These are phyloP conservation scores for Chauna torquata DNA, from an alignment of 2,113 vertebrate genomes.

Conservation along the genomic window DNA sequence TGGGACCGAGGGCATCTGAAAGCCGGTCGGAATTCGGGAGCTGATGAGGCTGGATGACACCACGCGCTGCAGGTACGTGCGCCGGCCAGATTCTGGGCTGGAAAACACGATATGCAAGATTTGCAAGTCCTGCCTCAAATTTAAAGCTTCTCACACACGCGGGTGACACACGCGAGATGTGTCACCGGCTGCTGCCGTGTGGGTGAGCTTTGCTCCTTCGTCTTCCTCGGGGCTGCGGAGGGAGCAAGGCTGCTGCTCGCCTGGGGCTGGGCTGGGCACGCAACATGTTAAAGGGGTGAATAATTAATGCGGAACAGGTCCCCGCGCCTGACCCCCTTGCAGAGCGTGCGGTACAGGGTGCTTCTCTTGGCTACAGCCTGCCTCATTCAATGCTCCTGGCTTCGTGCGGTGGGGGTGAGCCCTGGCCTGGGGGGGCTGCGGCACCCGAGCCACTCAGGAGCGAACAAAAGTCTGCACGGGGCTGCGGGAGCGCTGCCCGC, in stretches of 20 bases:
- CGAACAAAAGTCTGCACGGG: not conserved
- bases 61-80: not conserved
- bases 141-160: too few relatives aligned
- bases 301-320: constrained; percentile 18
- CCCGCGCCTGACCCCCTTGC: not conserved
- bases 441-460: not conserved
- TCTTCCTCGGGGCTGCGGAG: not conserved
- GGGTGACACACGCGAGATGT: too few relatives aligned
- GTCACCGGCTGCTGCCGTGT: accelerated
- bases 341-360: not conserved
- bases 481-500: too few relatives aligned
- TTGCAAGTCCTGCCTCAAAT: not conserved
- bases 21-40: not conserved
- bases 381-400: constrained; percentile 38
- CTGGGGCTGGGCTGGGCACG: too few relatives aligned
- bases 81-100: not conserved
- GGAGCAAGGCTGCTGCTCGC: not conserved
- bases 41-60: not conserved
- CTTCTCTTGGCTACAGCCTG: constrained; percentile 20
- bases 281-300: constrained; percentile 23
- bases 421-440: not conserved
- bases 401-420: too few relatives aligned
- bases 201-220: not conserved
- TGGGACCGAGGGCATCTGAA: not conserved
- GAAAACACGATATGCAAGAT: not conserved